Evolutionary conservation across 1,140 invertebrate genomes (phyloP).

Genomic region (Triops cancriformis): DNA sequence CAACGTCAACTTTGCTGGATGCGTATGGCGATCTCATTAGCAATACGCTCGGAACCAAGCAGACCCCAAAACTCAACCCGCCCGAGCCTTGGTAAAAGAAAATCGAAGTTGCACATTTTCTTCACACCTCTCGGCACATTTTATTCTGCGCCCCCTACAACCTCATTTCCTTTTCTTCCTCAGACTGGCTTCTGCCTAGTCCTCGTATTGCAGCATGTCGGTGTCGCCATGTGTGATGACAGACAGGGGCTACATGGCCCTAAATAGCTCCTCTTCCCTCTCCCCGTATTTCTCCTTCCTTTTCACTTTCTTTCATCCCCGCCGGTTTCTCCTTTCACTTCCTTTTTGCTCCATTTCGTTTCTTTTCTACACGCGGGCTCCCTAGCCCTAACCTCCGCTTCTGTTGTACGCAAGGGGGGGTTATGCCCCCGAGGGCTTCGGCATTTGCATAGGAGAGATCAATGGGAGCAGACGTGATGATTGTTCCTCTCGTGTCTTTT

Average conservation of each 20-base stretch:
- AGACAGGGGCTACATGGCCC: constrained; percentile 31
- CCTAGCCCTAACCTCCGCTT: background rate
- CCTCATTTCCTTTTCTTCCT: background rate
- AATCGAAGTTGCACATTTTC: constrained; percentile 14
- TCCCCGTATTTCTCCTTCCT: constrained; percentile 10
- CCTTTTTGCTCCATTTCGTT: background rate
- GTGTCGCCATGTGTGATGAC: constrained; percentile 29
- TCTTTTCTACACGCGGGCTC: background rate
- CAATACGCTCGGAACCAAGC: constrained; percentile 23
- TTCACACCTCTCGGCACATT: constrained; percentile 30
- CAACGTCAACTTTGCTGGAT: background rate
- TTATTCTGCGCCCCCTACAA: background rate
- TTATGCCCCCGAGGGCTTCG: background rate
- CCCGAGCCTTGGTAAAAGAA: constrained; percentile 22
- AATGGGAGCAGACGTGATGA: background rate
- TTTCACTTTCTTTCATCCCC: constrained; percentile 15
- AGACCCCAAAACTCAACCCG: constrained; percentile 29
- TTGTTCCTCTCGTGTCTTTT: background rate
- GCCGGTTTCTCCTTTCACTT: background rate
- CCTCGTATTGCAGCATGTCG: constrained; percentile 11
- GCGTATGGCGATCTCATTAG: constrained; percentile 24
- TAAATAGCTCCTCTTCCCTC: constrained; percentile 24
- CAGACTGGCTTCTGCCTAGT: constrained; percentile 30
- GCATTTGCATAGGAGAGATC: background rate
- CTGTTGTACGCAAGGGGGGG: background rate